Percentiles rank a stretch among this genome's conserved stretches.
These are phyloP conservation scores for Hemistola chrysoprasaria DNA, from an alignment of 2,888 invertebrate species.

Conservation along the genomic window DNA sequence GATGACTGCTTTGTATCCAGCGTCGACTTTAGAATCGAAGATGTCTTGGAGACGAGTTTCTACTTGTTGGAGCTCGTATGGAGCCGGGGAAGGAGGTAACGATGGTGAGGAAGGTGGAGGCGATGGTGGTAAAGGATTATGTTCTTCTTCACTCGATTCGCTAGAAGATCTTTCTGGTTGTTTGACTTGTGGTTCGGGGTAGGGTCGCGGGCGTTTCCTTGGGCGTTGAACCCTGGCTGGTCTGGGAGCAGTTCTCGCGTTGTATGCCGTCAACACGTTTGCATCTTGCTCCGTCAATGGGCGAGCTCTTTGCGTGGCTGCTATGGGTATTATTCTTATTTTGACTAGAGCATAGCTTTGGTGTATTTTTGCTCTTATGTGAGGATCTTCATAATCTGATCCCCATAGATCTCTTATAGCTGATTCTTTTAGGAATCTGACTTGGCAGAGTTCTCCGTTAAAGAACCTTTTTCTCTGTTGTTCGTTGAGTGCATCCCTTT, in stretches of 20 bases:
- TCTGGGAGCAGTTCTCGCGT: slow-evolving; percentile 73
- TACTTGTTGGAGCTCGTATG: slow-evolving; percentile 71
- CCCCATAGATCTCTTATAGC: slow-evolving; percentile 80
- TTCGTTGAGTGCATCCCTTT: slow-evolving; percentile 74
- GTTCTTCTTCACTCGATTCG: slow-evolving; percentile 77
- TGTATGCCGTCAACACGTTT: slow-evolving; percentile 76
- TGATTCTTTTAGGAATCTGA: slow-evolving; percentile 73
- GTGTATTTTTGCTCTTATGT: slow-evolving; percentile 74
- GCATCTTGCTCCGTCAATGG: slow-evolving; percentile 78
- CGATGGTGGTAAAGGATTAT: slow-evolving; percentile 66
- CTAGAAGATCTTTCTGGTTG: slow-evolving; percentile 64
- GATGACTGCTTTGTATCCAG: slow-evolving; percentile 79
- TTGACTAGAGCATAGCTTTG: slow-evolving; percentile 77
- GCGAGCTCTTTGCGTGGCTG: slow-evolving; percentile 70
- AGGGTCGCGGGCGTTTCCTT: slow-evolving; percentile 62
- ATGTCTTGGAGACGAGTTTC: slow-evolving; percentile 73
- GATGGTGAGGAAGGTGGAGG: slow-evolving; percentile 75
- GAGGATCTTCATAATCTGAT: slow-evolving; percentile 72
- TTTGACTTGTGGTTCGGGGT: slow-evolving; percentile 57
- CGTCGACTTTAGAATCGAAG: slow-evolving; percentile 76
- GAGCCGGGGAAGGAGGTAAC: slow-evolving; percentile 68
- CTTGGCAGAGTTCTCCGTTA: slow-evolving; percentile 80
- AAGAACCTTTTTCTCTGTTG: slow-evolving; percentile 78
- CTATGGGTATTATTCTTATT: slow-evolving; percentile 74
- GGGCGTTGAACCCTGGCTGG: slow-evolving; percentile 64